These are phyloP conservation scores for Drosophila borealis DNA, from an alignment of 2,888 invertebrate species.

Conservation along the genomic window DNA sequence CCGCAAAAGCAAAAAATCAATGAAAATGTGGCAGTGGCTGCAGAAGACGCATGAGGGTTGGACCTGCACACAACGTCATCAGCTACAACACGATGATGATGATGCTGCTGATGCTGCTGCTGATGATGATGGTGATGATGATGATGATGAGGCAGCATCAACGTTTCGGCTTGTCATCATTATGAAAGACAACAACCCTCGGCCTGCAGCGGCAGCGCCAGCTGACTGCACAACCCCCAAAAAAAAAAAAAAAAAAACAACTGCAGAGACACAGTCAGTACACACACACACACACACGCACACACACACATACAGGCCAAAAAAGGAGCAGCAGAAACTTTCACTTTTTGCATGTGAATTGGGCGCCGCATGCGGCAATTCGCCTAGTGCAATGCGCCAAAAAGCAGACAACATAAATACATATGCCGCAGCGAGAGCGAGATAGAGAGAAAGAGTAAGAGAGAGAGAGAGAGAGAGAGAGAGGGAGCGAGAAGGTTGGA, in stretches of 20 bases:
- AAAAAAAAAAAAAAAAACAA: slow-evolving; percentile 22
- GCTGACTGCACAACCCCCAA: slow-evolving; percentile 74
- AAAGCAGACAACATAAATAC: slow-evolving; percentile 53
- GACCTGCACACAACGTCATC: slow-evolving; percentile 60
- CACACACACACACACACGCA: slow-evolving; percentile 17
- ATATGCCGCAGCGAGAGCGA: background rate
- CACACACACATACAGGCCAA: slow-evolving; percentile 23
- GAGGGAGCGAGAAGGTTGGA: background rate
- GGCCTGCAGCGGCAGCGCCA: slow-evolving; percentile 61
- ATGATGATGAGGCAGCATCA: slow-evolving; percentile 50
- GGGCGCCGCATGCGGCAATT: slow-evolving; percentile 66
- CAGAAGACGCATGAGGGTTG: slow-evolving; percentile 60
- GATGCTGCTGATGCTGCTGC: slow-evolving; percentile 5
- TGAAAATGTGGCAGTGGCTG: slow-evolving; percentile 58
- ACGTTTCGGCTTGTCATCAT: slow-evolving; percentile 73
- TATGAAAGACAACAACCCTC: slow-evolving; percentile 77
- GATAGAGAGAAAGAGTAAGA: background rate
- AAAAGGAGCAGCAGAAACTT: slow-evolving; percentile 77
- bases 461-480: background rate
- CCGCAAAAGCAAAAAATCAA: slow-evolving; percentile 66
- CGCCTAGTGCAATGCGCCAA: slow-evolving; percentile 74
- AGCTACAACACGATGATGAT: slow-evolving; percentile 16
- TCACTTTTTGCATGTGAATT: slow-evolving; percentile 66
- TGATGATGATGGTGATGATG: slow-evolving; percentile 28
- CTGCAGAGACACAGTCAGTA: slow-evolving; percentile 53